Conservation (phyloP, 2,113 vertebrate genomes). For the Acanthisitta chloris region DNA sequence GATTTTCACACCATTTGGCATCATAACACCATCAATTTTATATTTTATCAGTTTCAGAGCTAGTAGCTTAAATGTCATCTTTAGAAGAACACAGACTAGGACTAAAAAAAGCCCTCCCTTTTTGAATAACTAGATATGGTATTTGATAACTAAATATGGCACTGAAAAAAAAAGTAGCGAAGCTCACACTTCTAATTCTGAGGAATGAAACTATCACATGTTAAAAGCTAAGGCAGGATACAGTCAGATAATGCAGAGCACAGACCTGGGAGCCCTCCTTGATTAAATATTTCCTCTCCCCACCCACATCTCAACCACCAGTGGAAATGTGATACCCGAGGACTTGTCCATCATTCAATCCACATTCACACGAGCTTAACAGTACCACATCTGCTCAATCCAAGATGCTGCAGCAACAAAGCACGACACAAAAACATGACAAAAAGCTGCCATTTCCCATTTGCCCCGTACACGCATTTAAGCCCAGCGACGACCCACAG, state of each 20-base stretch:
- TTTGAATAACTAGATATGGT: not conserved
- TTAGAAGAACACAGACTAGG: not conserved
- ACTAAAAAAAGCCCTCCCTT: not conserved
- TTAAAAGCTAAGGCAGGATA: not conserved
- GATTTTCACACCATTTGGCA: not conserved
- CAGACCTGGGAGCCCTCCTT: not conserved
- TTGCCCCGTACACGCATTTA: fast-evolving
- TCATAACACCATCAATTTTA: not conserved
- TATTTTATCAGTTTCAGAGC: not conserved
- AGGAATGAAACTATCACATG: not conserved
- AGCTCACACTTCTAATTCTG: not conserved
- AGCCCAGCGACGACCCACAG: not conserved
- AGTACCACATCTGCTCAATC: not conserved
- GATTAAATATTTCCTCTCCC: not conserved
- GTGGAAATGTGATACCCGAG: not conserved
- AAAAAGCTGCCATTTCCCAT: not conserved
- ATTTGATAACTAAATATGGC: not conserved
- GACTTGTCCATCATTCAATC: not conserved
- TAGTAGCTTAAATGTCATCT: not conserved
- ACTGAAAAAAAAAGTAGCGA: not conserved
- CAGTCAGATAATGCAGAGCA: not conserved
- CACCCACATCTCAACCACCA: not conserved
- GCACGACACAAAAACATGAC: fast-evolving
- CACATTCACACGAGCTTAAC: not conserved
- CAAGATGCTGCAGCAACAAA: not conserved